A percentile compares a stretch with the other conserved stretches of the same genome.
phyloP scores from a whole-genome alignment of 2,888 invertebrate species.

The Tigriopus californicus region DNA sequence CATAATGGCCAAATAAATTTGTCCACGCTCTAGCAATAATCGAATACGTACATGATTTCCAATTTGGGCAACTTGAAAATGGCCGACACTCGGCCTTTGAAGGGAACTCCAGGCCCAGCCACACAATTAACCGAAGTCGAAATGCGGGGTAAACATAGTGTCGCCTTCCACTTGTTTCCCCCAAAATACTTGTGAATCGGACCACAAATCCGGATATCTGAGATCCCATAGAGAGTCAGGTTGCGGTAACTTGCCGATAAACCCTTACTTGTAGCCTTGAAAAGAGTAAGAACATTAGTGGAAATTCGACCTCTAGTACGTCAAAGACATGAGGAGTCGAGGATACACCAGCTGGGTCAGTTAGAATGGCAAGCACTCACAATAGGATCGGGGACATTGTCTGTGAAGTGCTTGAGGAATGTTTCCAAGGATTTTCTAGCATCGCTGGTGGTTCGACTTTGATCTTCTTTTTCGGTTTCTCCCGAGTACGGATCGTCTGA shows the following conservation, averaged over 20 bases:
- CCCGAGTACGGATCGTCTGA: background rate
- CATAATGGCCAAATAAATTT: too few relatives aligned
- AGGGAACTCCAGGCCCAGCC: constrained; percentile 9
- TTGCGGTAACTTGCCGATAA: background rate
- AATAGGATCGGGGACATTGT: background rate
- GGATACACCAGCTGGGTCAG: too few relatives aligned
- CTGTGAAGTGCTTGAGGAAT: background rate
- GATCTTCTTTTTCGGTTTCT: background rate
- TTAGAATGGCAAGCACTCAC: background rate
- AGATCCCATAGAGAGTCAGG: background rate
- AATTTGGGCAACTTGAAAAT: background rate
- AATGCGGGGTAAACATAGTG: background rate
- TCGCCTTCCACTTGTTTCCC: constrained; percentile 1
- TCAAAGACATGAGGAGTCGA: background rate
- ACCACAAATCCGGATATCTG: background rate
- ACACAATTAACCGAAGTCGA: background rate
- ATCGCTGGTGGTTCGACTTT: background rate
- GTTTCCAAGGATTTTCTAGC: background rate
- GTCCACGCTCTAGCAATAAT: background rate
- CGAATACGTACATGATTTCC: background rate
- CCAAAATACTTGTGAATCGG: background rate
- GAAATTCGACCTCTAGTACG: background rate
- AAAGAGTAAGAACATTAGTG: background rate
- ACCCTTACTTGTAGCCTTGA: constrained; percentile 3
- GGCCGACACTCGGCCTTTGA: constrained; percentile 2